Conservation (phyloP, 2,797 vertebrate species). For the Leuciscus waleckii region DNA sequence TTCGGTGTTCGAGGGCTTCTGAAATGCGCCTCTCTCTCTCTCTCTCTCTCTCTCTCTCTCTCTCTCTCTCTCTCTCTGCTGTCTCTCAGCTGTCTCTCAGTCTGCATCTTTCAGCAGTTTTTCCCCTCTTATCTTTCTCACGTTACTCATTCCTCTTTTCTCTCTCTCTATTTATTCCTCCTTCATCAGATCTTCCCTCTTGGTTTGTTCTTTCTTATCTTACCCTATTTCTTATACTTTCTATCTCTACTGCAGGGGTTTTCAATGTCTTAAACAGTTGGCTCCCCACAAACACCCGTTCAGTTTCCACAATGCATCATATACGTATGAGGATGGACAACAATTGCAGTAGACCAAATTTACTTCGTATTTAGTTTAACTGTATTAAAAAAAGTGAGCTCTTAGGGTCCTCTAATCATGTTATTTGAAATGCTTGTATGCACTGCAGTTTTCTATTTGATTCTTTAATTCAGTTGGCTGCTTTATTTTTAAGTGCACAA, state of each 20-base stretch:
- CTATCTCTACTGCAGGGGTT: background rate
- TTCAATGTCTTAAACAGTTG: background rate
- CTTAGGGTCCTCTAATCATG: background rate
- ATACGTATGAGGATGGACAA: background rate
- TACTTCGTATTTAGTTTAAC: background rate
- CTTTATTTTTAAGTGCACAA: background rate
- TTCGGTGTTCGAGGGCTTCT: too few relatives aligned
- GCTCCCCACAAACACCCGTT: background rate
- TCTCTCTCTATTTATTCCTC: background rate
- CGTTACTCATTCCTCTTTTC: constrained; percentile 25
- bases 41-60: too few relatives aligned
- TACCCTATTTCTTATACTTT: constrained; percentile 24
- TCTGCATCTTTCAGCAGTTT: constrained; percentile 39
- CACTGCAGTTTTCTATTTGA: background rate
- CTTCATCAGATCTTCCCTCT: constrained; percentile 16
- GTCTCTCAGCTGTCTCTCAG: constrained; percentile 14
- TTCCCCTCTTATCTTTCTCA: constrained; percentile 8
- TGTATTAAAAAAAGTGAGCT: background rate
- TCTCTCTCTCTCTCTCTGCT: too few relatives aligned
- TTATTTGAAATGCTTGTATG: background rate
- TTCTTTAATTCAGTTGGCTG: background rate
- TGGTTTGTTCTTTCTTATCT: background rate
- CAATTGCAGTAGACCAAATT: background rate
- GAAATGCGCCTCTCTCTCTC: too few relatives aligned
- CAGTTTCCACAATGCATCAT: background rate